Conservation (phyloP, 2,797 vertebrate species). For the Furcifer pardalis region DNA sequence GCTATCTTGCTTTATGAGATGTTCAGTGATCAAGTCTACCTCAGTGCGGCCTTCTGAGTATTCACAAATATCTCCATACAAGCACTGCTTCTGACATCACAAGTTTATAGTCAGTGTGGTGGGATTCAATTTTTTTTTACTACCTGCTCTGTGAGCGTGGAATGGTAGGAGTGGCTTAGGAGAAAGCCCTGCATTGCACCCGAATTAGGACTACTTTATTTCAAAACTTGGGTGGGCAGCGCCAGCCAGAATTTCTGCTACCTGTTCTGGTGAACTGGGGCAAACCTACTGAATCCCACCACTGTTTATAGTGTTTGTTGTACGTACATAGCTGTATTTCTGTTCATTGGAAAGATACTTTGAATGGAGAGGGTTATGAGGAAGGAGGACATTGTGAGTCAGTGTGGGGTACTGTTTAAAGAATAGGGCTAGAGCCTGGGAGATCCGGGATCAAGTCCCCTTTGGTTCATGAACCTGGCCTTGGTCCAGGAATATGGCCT, state of each 20-base stretch:
- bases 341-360: background rate
- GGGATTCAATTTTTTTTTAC: too few relatives aligned
- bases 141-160: too few relatives aligned
- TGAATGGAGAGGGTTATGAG: background rate
- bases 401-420: background rate
- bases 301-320: background rate
- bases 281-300: too few relatives aligned
- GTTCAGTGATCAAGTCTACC: background rate
- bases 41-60: background rate
- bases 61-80: background rate
- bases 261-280: too few relatives aligned
- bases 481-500: too few relatives aligned
- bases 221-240: too few relatives aligned
- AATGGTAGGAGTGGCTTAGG: too few relatives aligned
- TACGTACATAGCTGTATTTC: background rate
- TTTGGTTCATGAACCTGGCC: background rate
- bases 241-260: too few relatives aligned
- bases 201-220: too few relatives aligned
- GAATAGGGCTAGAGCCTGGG: background rate
- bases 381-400: background rate
- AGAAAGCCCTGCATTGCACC: too few relatives aligned
- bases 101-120: too few relatives aligned
- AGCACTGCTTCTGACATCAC: background rate
- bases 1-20: constrained; percentile 2
- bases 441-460: background rate